Base-by-base conservation (phyloP, 2,888 invertebrate species). In the Cerastis leucographa region DNA sequence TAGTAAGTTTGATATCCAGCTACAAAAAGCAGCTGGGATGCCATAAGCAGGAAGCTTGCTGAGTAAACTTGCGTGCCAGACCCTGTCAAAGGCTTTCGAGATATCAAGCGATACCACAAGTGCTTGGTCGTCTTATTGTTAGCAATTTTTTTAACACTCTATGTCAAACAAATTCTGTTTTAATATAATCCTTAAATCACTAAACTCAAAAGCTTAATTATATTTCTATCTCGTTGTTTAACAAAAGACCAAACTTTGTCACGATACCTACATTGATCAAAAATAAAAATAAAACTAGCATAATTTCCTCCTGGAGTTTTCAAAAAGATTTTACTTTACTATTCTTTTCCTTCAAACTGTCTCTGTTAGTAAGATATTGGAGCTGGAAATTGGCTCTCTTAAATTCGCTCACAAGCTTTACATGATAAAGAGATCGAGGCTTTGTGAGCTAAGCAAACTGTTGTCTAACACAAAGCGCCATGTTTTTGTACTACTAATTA, bases 341-440 rank as follows among this genome's bases (percentile, higher is more conserved):
- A 42, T 35, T 49, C 11, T 82, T 67, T 70, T 44, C 59, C 65
- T 66, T 9, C 11, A 61, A 82, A 85, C 71, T 77, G 74, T 69
- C 69, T 80, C 42, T 62, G n/a, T 74, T 87, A 80, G 65, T 86
- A 76, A 85, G 79, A 77, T 83, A 87, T 81, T 64, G 76, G 74
- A 79, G 71, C 76, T 83, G 77, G 59, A 80, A 88, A 86, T 82
- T 79, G 87, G 68, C 64, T 77, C 69, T 71, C 78, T 79, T 88
- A 82, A 87, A 88, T 87, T 88, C 65, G 44, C 83, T 84, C 78
- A 75, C 82, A 65, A 74, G 78, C 77, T 87, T 88, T 84, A 88
- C 87, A 88, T 87, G 80, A 84, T 87, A 88, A 87, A 87, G 82
- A 79, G 82, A 66, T 79, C 56, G 40, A 70, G 65, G 64, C 74